Evolutionary conservation across 1,140 invertebrate species (phyloP).

Genomic region (Pseudachorutes palmiensis): DNA sequence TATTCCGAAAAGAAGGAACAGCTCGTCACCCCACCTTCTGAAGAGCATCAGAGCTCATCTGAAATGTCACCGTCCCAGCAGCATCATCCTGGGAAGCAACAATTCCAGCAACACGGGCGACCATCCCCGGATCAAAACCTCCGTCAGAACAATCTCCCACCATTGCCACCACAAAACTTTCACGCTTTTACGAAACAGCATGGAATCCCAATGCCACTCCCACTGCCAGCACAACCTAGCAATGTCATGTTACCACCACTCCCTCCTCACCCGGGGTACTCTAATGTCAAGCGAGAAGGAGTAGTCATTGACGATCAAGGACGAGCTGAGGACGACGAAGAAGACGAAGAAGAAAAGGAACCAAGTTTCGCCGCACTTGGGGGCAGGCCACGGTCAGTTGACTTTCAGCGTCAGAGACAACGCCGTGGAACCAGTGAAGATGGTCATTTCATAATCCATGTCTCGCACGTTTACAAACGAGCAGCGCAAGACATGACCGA

Average conservation of each 20-base stretch:
- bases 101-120: slow-evolving; percentile 21
- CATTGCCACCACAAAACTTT: slow-evolving; percentile 15
- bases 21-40: slow-evolving; percentile 65
- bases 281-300: slow-evolving; percentile 65
- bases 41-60: slow-evolving; percentile 48
- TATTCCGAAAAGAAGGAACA: slow-evolving; percentile 72
- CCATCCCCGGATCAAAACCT: not conserved
- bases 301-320: slow-evolving; percentile 46
- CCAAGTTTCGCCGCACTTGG: slow-evolving; percentile 70
- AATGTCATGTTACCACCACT: slow-evolving; percentile 63
- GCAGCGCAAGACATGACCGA: slow-evolving; percentile 87
- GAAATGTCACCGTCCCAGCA: slow-evolving; percentile 39
- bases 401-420: slow-evolving; percentile 50
- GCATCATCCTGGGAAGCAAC: slow-evolving; percentile 54
- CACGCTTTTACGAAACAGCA: slow-evolving; percentile 5
- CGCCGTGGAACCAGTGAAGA: slow-evolving; percentile 43
- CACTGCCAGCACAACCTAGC: slow-evolving; percentile 38
- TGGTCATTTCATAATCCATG: slow-evolving; percentile 30
- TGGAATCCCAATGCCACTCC: slow-evolving; percentile 36
- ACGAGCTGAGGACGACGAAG: slow-evolving; percentile 23
- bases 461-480: slow-evolving; percentile 63
- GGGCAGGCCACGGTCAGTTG: slow-evolving; percentile 72
- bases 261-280: slow-evolving; percentile 49
- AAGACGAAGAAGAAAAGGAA: slow-evolving; percentile 49
- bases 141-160: not conserved